Evolutionary conservation across 2,888 invertebrate species (phyloP), one percentile per base, ranked within the genome.

Genomic region (Archips xylosteana): DNA sequence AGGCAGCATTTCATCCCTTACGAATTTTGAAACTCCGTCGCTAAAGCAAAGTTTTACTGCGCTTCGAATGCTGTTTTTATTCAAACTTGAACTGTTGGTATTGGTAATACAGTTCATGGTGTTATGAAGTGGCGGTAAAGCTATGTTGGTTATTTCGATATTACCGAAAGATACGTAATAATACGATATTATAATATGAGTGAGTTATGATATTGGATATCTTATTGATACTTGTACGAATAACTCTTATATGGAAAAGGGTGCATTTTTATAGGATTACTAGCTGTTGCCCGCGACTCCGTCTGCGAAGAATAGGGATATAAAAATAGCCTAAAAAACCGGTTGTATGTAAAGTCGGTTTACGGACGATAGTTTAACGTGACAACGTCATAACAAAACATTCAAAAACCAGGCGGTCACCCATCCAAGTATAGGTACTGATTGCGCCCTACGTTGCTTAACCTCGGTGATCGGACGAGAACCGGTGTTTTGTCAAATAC

Each of bases 161-260:
- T 67, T 72, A 57, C 62, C 32, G 42, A 61, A 61, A 15, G 51
- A 61, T 45, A 12, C 59, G 10, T n/a, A 13, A n/a, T 60, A 39
- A 15, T 9, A 47, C 63, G 57, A 49, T 60, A 63, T 45, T 68
- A 68, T 60, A 63, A 12, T 68, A 68, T 47, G 63, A 47, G 57
- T 45, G 39, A 64, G 66, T 10, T 39, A 54, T 62, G 34, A 61
- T 72, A 72, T 72, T 68, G 32, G 49, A 42, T 47, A 54, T 47
- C 36, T 57, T 73, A 73, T 73, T 73, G 68, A 60, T 49, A 63
- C 68, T 64, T 64, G 63, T 49, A 2, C 2, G 57, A 59, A 68
- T 59, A 59, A 64, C 63, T 73, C 64, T 63, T 57, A 42, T 72
- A 60, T 3, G 66, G 57, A 47, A 63, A 49, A 59, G 68, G 73